Evolutionary conservation across 2,888 invertebrate genomes (phyloP).

Genomic region (Himalopsyche tibetana): DNA sequence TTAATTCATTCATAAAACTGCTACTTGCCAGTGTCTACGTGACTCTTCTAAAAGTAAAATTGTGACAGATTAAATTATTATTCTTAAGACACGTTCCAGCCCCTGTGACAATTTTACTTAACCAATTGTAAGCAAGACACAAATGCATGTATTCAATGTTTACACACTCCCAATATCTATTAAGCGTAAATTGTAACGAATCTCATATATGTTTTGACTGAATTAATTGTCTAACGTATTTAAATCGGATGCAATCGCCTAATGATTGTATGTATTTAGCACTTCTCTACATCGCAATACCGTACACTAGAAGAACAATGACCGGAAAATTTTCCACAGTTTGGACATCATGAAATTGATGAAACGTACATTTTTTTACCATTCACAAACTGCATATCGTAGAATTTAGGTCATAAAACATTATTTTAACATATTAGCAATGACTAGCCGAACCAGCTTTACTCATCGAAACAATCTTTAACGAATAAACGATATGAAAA

Average conservation of each 20-base stretch:
- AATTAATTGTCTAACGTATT: not conserved
- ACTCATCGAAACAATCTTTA: too few species aligned
- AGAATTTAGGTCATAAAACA: too few species aligned
- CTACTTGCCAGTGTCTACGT: not conserved
- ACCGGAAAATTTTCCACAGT: not conserved
- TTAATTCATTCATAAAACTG: not conserved
- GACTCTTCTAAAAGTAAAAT: not conserved
- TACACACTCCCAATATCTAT: not conserved
- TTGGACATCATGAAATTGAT: too few species aligned
- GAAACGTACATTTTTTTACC: too few species aligned
- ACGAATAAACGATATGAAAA: too few species aligned
- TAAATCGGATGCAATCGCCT: not conserved
- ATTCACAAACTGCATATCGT: too few species aligned
- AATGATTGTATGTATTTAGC: constrained; percentile 8
- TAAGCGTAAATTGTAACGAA: not conserved
- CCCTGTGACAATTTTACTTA: not conserved
- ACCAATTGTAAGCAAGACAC: not conserved
- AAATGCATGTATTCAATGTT: not conserved
- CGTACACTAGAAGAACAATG: not conserved
- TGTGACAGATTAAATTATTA: not conserved
- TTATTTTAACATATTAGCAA: too few species aligned
- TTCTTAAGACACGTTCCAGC: not conserved
- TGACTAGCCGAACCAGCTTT: too few species aligned
- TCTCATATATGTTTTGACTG: not conserved
- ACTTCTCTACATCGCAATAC: not conserved